phyloP scores from a whole-genome alignment of 1,140 invertebrate genomes.

The Heterodera carotae region DNA sequence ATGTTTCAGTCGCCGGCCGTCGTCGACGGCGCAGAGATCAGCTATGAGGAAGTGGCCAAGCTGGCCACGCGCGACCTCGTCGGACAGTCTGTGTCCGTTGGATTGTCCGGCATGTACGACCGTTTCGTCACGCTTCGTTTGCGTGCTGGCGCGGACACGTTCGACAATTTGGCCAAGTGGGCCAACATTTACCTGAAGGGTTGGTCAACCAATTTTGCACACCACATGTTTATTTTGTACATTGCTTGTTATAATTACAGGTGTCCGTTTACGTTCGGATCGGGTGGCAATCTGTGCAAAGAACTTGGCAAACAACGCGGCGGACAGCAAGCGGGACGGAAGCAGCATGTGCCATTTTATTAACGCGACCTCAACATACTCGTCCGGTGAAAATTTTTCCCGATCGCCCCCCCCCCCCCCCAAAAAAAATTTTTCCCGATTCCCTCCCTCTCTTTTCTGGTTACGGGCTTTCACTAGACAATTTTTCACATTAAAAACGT shows the following conservation, averaged over 20 bases:
- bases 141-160: conserved; percentile 21
- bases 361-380: conserved; percentile 12
- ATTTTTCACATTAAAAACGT: too few relatives aligned
- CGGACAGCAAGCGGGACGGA: conserved; percentile 44
- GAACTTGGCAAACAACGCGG: conserved; percentile 39
- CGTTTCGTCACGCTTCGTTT: conserved; percentile 32
- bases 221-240: too few relatives aligned
- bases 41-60: conserved; percentile 47
- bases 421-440: too few relatives aligned
- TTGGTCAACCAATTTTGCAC: background rate
- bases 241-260: background rate
- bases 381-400: conserved; percentile 1
- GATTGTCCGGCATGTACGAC: conserved; percentile 27
- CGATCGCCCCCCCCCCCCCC: too few relatives aligned
- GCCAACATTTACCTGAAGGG: conserved; percentile 35
- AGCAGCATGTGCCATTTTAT: conserved; percentile 22
- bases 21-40: conserved; percentile 35
- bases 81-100: conserved; percentile 28
- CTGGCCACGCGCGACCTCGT: conserved; percentile 41
- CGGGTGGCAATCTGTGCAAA: conserved; percentile 36
- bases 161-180: conserved; percentile 49
- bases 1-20: conserved; percentile 52
- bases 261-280: conserved; percentile 20
- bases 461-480: too few relatives aligned
- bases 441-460: too few relatives aligned